Percentiles rank a stretch among this genome's conserved stretches.
Evolutionary conservation across 2,888 invertebrate species (phyloP).

Genomic region (Xylota segnis): DNA sequence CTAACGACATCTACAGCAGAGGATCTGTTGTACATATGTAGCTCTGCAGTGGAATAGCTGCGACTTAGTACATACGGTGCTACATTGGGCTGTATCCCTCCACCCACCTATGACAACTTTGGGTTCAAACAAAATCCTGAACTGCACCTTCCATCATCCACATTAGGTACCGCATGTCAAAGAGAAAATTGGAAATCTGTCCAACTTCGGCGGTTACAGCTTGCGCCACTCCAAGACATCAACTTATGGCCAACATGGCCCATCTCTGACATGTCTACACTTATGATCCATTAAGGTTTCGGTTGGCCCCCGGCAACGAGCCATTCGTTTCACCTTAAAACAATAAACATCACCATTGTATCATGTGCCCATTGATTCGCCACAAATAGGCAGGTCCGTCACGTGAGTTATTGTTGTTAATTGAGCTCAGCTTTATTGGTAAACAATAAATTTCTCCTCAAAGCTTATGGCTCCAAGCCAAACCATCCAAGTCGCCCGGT

Average conservation of each 20-base stretch:
- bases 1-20: too few species aligned
- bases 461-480: conserved; percentile 9
- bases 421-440: conserved; percentile 8
- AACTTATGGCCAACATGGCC: not conserved
- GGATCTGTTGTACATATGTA: not conserved
- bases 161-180: not conserved
- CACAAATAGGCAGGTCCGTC: not conserved
- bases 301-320: conserved; percentile 8
- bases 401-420: conserved; percentile 6
- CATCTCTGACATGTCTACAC: conserved; percentile 13
- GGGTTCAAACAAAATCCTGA: too few species aligned
- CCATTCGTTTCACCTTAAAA: conserved; percentile 33
- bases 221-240: conserved; percentile 9
- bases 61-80: too few species aligned
- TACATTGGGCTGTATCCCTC: too few species aligned
- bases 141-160: not conserved
- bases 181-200: conserved; percentile 5
- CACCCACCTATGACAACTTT: too few species aligned
- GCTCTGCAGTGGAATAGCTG: too few species aligned
- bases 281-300: not conserved
- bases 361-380: not conserved
- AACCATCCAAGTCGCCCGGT: not conserved
- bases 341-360: conserved; percentile 13
- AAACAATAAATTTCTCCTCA: conserved; percentile 24
- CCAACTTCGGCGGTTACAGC: not conserved